Evolutionary conservation across 2,888 invertebrate genomes (phyloP).

Genomic region (Drosophila ezoana): DNA sequence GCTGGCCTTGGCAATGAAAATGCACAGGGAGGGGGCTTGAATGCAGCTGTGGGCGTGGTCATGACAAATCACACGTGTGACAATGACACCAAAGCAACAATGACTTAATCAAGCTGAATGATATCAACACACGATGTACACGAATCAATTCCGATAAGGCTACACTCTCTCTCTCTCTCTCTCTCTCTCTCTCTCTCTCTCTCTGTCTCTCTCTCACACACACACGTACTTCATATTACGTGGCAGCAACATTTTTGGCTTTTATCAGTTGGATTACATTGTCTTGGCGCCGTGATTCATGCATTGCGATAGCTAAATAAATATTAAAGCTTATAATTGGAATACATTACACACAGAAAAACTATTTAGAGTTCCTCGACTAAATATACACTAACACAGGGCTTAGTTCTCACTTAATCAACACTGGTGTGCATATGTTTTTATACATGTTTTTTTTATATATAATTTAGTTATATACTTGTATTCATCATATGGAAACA

Average conservation of each 20-base stretch:
- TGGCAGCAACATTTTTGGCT: conserved; percentile 2
- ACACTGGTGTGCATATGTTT: too few relatives aligned
- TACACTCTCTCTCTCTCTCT: not conserved
- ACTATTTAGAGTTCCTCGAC: not conserved
- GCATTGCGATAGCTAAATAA: conserved; percentile 10
- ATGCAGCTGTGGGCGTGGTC: conserved; percentile 17
- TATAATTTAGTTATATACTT: not conserved
- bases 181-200: not conserved
- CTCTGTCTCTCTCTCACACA: not conserved
- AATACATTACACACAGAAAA: not conserved
- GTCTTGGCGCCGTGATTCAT: conserved; percentile 41
- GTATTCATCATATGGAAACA: not conserved
- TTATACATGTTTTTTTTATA: too few relatives aligned
- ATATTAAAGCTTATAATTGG: conserved; percentile 10
- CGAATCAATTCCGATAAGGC: conserved; percentile 31
- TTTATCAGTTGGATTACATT: conserved; percentile 40
- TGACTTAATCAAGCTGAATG: conserved; percentile 59
- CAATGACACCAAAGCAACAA: conserved; percentile 32
- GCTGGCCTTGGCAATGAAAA: conserved; percentile 51
- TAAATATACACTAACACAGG: not conserved
- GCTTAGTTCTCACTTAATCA: not conserved
- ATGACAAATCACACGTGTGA: conserved; percentile 39
- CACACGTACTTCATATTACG: conserved; percentile 5
- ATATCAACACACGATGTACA: conserved; percentile 20
- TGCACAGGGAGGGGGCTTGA: conserved; percentile 6